Base-by-base conservation (phyloP, 1,140 invertebrate species). In the Eurosta solidaginis region DNA sequence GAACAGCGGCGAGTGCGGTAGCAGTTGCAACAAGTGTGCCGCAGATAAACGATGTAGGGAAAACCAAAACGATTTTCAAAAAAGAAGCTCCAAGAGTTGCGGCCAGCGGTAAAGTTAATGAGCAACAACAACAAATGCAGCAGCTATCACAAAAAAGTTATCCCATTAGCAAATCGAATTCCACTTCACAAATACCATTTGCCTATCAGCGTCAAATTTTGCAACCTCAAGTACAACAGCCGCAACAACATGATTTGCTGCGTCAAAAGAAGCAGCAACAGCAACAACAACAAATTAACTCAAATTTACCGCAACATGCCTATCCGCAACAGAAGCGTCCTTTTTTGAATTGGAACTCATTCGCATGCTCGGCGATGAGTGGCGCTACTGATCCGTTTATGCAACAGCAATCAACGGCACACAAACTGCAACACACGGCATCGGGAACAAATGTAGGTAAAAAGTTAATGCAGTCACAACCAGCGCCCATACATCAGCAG, bases 311-410 rank as follows among this genome's bases (percentile, higher is more conserved):
- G 10, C 54, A 59, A 22, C 79, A 73, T 29, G 81, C 81, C 50
- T 84, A 84, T 80, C 83, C 85, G 0, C 85, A 86, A 68, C 85
- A 86, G 12, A 86, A 86, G 59, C 83, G 82, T 25, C 79, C 83
- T 3, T 86, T 86, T 36, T 68, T 86, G 2, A 86, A 86, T 59
- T 86, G 85, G 85, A 84, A 85, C 42, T 81, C 83, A 5, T 85
- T 86, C 79, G 83, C 85, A 7, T 86, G 85, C 50, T 83, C 82
- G 1, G 80, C 82, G n/a, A 83, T 83, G 81, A 85, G 82, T 74
- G 82, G 81, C 29, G 77, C 78, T 10, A 84, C 80, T 63, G 84
- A 86, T 82, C 85, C 84, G 40, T 85, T 86, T 22, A 81, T 82
- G 81, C 85, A 85, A 20, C 82, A 83, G 17, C 84, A 85, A 9